Conservation (phyloP, 2,888 invertebrate genomes). For the Thelaira solivaga region DNA sequence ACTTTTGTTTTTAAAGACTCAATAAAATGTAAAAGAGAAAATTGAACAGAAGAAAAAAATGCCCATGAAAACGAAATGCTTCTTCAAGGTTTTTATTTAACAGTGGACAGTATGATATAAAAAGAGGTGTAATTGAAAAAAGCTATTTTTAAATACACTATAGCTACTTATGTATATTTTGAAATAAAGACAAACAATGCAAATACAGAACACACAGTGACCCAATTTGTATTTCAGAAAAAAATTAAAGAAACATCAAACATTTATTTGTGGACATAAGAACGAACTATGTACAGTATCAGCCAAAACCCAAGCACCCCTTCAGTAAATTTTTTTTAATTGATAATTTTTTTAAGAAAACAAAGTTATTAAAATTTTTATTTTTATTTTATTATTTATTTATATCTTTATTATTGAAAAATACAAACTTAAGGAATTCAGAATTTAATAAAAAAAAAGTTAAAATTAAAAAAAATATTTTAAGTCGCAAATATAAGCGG, state of each 20-base stretch:
- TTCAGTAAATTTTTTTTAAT: too few relatives aligned
- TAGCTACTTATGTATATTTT: background rate
- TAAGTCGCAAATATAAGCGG: too few relatives aligned
- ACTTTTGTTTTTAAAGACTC: background rate
- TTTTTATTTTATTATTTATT: too few relatives aligned
- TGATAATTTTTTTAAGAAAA: too few relatives aligned
- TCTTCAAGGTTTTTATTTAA: background rate
- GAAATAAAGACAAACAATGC: background rate
- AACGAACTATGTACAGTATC: too few relatives aligned
- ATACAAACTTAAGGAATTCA: too few relatives aligned
- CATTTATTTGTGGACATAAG: slow-evolving; percentile 1
- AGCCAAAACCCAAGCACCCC: too few relatives aligned
- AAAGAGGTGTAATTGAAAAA: background rate
- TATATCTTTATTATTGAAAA: too few relatives aligned
- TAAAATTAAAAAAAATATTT: too few relatives aligned
- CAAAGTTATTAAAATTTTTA: too few relatives aligned
- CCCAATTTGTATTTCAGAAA: too few relatives aligned
- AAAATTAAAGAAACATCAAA: background rate
- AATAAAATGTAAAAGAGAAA: background rate
- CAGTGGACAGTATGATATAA: background rate
- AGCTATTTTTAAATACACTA: background rate
- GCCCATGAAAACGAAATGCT: slow-evolving; percentile 38
- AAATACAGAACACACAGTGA: background rate
- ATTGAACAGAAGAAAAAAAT: background rate
- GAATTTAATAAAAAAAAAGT: too few relatives aligned